Percentiles rank a stretch among this genome's conserved stretches.
Conservation (phyloP, 2,113 vertebrate species). For the Centropus bengalensis region DNA sequence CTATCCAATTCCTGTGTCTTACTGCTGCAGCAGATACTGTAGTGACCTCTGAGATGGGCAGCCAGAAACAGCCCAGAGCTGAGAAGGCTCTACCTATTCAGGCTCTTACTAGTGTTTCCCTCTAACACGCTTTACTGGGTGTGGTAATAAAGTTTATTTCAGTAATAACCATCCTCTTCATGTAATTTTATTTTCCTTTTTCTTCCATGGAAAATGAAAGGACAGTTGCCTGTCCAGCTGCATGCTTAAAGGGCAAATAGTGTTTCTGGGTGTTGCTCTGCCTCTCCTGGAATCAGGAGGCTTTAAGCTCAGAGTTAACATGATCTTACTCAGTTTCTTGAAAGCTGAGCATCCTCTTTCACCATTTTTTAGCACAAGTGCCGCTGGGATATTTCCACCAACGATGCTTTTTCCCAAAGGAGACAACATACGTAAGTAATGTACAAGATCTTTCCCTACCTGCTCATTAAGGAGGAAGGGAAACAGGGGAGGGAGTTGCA, state of each 20-base stretch:
- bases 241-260: background rate
- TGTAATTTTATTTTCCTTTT: fast-evolving
- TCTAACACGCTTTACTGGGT: fast-evolving
- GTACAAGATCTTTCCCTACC: background rate
- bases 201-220: background rate
- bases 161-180: background rate
- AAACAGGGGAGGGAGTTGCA: background rate
- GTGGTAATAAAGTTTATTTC: background rate
- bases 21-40: background rate
- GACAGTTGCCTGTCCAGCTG: background rate
- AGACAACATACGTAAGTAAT: background rate
- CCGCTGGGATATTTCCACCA: background rate
- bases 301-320: background rate
- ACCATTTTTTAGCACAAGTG: background rate
- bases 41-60: background rate
- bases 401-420: background rate
- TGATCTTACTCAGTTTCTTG: background rate
- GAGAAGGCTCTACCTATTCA: background rate
- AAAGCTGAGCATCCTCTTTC: background rate
- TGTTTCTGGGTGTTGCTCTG: background rate
- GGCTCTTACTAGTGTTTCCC: background rate
- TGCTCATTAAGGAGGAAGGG: conserved; percentile 6
- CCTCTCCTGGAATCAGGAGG: background rate
- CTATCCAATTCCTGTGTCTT: background rate
- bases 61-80: background rate